phyloP scores from a whole-genome alignment of 2,888 invertebrate species.

The Hipparchia sbordonii region DNA sequence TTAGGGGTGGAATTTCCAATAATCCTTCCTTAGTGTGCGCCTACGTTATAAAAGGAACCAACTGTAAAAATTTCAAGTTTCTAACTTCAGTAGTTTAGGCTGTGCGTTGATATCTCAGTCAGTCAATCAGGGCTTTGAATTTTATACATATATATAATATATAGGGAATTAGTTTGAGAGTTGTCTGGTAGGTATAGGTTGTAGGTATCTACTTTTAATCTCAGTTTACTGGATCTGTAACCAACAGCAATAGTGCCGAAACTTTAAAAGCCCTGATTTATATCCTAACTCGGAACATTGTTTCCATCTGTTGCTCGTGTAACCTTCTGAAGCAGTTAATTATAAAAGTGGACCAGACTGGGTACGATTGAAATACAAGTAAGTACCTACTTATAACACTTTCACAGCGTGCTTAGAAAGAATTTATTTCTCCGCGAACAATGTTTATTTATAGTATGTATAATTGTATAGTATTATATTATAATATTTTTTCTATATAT shows the following conservation, averaged over 20 bases:
- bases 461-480: too few relatives aligned
- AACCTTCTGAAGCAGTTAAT: slow-evolving; percentile 68
- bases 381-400: slow-evolving; percentile 1
- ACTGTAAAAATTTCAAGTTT: too few relatives aligned
- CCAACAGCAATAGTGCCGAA: slow-evolving; percentile 34
- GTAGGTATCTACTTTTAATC: neutral
- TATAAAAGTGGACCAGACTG: slow-evolving; percentile 62
- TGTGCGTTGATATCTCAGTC: too few relatives aligned
- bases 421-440: slow-evolving; percentile 29
- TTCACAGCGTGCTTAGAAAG: slow-evolving; percentile 20
- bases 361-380: slow-evolving; percentile 34
- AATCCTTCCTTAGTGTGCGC: too few relatives aligned
- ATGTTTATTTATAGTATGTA: neutral
- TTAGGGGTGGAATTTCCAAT: too few relatives aligned
- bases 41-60: too few relatives aligned
- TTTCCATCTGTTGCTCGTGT: slow-evolving; percentile 72
- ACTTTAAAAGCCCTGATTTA: slow-evolving; percentile 82
- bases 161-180: too few relatives aligned
- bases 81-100: too few relatives aligned
- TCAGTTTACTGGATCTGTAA: slow-evolving; percentile 13
- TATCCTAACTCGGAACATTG: slow-evolving; percentile 76
- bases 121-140: too few relatives aligned
- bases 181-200: too few relatives aligned
- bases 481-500: too few relatives aligned
- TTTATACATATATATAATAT: too few relatives aligned